These are phyloP conservation scores for Pelagia noctiluca DNA, from an alignment of 30 jellyfish, hydroid and myxozoan genomes.

Conservation along the genomic window DNA sequence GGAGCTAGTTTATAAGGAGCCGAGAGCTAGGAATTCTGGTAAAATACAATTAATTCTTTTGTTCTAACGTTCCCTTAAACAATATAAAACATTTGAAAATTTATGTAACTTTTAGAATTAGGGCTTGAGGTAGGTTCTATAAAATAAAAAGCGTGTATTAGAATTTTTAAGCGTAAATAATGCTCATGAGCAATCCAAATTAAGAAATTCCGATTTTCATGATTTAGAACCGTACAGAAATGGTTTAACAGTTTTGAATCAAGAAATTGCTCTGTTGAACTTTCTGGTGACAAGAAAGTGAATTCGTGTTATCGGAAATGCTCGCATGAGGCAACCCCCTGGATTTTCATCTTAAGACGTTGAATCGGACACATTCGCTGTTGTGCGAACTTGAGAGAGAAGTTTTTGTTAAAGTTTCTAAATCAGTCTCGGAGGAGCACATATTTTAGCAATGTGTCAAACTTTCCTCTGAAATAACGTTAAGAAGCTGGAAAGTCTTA, in stretches of 20 bases:
- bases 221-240: too few relatives aligned
- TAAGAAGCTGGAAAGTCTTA: not conserved
- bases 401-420: slow-evolving; percentile 56
- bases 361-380: slow-evolving; percentile 70
- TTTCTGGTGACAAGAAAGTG: not conserved
- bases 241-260: not conserved
- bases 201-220: too few relatives aligned
- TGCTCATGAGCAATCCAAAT: too few relatives aligned
- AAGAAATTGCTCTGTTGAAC: not conserved
- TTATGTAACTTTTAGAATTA: too few relatives aligned
- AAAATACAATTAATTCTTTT: too few relatives aligned
- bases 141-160: too few relatives aligned
- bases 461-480: not conserved
- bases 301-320: not conserved
- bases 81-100: too few relatives aligned
- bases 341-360: slow-evolving; percentile 68
- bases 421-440: slow-evolving; percentile 18
- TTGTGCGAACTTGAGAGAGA: slow-evolving; percentile 64
- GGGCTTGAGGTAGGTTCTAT: too few relatives aligned
- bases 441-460: not conserved
- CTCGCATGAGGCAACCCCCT: slow-evolving; percentile 47
- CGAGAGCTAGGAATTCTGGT: too few relatives aligned
- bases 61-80: too few relatives aligned
- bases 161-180: too few relatives aligned
- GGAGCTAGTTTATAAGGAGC: too few relatives aligned